A percentile compares a stretch with the other conserved stretches of the same genome.
Evolutionary conservation across 2,113 vertebrate genomes (phyloP).

Genomic region (Pao palembangensis): DNA sequence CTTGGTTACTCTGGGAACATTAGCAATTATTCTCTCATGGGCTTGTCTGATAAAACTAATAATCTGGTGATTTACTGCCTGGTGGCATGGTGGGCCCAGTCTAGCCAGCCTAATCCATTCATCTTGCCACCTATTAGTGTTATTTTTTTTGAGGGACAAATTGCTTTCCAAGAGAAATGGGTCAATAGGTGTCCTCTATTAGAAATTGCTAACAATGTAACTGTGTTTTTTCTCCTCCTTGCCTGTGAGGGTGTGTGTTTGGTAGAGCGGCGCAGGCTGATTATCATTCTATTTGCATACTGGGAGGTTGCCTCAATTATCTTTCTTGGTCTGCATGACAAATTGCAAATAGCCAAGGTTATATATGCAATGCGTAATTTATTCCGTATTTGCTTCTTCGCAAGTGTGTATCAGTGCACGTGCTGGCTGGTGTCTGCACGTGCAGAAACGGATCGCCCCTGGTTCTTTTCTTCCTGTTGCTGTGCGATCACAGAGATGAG

Average conservation of each 20-base stretch:
- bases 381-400: constrained; percentile 48
- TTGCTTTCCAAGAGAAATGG: constrained; percentile 78
- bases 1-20: constrained; percentile 82
- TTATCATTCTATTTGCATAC: constrained; percentile 74
- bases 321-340: constrained; percentile 66
- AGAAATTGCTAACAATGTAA: constrained; percentile 75
- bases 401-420: constrained; percentile 3
- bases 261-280: constrained; percentile 54
- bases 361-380: constrained; percentile 55
- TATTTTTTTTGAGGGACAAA: constrained; percentile 77
- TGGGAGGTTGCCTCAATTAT: constrained; percentile 72
- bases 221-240: constrained; percentile 28
- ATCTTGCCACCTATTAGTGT: constrained; percentile 83
- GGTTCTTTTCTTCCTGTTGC: constrained; percentile 22
- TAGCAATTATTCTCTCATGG: constrained; percentile 83
- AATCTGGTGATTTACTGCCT: constrained; percentile 83
- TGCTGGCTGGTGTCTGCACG: background rate
- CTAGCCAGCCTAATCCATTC: constrained; percentile 76
- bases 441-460: constrained; percentile 36
- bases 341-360: constrained; percentile 70
- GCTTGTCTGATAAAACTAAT: constrained; percentile 82
- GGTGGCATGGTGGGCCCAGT: constrained; percentile 67
- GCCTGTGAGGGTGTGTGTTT: constrained; percentile 39
- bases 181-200: constrained; percentile 79
- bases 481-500: constrained; percentile 65